A percentile compares a stretch with the other conserved stretches of the same genome.
Evolutionary conservation across 2,797 vertebrate species (phyloP).

Genomic region (Philypnodon macrostomus): DNA sequence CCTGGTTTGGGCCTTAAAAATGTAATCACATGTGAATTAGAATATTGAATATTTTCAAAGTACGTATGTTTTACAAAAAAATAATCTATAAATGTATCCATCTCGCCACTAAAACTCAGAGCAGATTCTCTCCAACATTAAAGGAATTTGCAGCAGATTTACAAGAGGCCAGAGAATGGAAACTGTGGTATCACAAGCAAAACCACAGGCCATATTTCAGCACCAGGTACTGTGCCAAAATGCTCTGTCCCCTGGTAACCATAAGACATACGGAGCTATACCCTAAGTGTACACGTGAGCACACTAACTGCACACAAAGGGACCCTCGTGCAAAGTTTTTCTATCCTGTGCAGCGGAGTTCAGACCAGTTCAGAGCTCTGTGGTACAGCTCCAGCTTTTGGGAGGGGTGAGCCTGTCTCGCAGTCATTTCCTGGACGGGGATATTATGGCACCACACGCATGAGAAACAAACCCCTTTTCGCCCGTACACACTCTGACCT

Average conservation of each 20-base stretch:
- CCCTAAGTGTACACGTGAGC: slow-evolving; percentile 6
- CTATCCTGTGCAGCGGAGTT: slow-evolving; percentile 50
- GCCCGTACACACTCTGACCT: slow-evolving; percentile 50
- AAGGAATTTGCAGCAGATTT: slow-evolving; percentile 45
- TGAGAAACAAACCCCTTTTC: slow-evolving; percentile 63
- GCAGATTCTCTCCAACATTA: slow-evolving; percentile 23
- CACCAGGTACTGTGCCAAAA: slow-evolving; percentile 14
- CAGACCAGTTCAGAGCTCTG: slow-evolving; percentile 60
- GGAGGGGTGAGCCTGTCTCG: slow-evolving; percentile 68
- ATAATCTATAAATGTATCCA: background rate
- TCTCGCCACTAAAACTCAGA: background rate
- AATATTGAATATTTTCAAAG: background rate
- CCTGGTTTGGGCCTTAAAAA: too few relatives aligned
- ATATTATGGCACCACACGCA: slow-evolving; percentile 69
- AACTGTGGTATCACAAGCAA: slow-evolving; percentile 36
- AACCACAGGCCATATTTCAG: slow-evolving; percentile 33
- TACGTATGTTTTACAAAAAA: background rate
- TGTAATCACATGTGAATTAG: too few relatives aligned
- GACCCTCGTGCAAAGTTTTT: slow-evolving; percentile 16
- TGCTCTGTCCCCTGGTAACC: slow-evolving; percentile 17
- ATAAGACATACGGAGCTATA: slow-evolving; percentile 11
- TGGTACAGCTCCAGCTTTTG: slow-evolving; percentile 66
- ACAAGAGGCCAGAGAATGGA: slow-evolving; percentile 43
- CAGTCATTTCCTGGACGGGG: slow-evolving; percentile 69
- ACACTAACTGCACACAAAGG: slow-evolving; percentile 16